phyloP scores from a whole-genome alignment of 2,888 invertebrate species.

The Hofmannophila pseudospretella region DNA sequence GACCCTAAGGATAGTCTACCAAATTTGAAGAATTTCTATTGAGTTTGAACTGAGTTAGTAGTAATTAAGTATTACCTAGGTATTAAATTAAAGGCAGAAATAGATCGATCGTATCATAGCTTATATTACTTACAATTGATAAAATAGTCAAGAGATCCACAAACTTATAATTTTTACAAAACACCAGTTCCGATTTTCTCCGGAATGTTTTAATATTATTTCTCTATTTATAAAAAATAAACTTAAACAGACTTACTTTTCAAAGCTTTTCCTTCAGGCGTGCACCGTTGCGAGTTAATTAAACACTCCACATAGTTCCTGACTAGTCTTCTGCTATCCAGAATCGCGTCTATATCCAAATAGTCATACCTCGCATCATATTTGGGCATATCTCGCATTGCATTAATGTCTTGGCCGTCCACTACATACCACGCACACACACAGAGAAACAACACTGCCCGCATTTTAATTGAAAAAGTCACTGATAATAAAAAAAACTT shows the following conservation, averaged over 20 bases:
- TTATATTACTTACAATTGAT: too few relatives aligned
- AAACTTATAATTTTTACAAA: too few relatives aligned
- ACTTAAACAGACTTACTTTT: slow-evolving; percentile 79
- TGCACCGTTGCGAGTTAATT: slow-evolving; percentile 81
- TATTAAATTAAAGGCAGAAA: too few relatives aligned
- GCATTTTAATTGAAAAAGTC: slow-evolving; percentile 41
- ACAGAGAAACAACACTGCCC: slow-evolving; percentile 45
- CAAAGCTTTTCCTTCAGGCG: slow-evolving; percentile 84
- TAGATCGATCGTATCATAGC: too few relatives aligned
- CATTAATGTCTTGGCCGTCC: slow-evolving; percentile 47
- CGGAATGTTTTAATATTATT: too few relatives aligned
- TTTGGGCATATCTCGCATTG: slow-evolving; percentile 58
- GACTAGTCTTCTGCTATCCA: slow-evolving; percentile 82
- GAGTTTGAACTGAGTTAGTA: too few relatives aligned
- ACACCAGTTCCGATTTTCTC: too few relatives aligned
- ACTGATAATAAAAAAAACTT: slow-evolving; percentile 15
- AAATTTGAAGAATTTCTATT: too few relatives aligned
- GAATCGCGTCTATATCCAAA: slow-evolving; percentile 82
- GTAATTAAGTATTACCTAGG: too few relatives aligned
- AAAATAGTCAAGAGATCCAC: too few relatives aligned
- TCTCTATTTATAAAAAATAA: too few relatives aligned
- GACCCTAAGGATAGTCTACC: too few relatives aligned
- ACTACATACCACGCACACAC: slow-evolving; percentile 38
- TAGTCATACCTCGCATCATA: slow-evolving; percentile 81
- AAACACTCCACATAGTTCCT: slow-evolving; percentile 85